Base-by-base conservation (phyloP, 2,888 invertebrate species). In the Smittia aterrima region DNA sequence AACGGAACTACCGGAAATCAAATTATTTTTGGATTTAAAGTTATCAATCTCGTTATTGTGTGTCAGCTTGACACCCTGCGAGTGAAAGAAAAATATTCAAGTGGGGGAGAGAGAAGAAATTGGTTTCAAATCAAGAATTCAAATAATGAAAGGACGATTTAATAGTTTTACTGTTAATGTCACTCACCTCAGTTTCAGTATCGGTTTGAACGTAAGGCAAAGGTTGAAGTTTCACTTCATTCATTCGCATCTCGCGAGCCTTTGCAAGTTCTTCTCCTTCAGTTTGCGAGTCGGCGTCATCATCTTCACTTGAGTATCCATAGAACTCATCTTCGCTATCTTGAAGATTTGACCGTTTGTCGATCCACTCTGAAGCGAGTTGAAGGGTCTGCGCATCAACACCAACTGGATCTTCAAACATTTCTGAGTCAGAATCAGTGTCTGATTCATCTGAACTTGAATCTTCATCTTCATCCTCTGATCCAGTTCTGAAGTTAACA, bases 401-500 rank as follows among this genome's bases (percentile, higher is more conserved):
- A 68, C 89, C 89, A 77, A 89, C 85, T 4, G 89, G 89, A 80
- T 90, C 90, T 79, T 90, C 89, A 78, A 86, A 89, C 20, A 87
- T 86, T 75, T 88, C 89, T 0, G 81, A 80, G 71, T 88, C 89
- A 75, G 83, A 84, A 41, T 88, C 87, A 27, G 85, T 85, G 78
- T 89, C 88, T 4, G 86, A 87, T 75, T 87, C 86, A 77, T 88
- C 87, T 1, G 82, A 82, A 70, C 82, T 81, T 11, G 82, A 82
- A 0, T 78, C 76, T 77, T 83, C 82, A 1, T 87, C 92, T 1
- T 92, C 91, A 81, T 90, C 90, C 32, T 89, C 89, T 25, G 91
- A 88, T 62, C 90, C 89, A 0, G 92, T 92, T 54, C 93, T 89
- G 82, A 95, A 95, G 85, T 97, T 97, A 77, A 94, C 87, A 78